Percentiles rank a stretch among this genome's conserved stretches.
Conservation (phyloP, 2,888 invertebrate genomes). For the Euclidia mi region DNA sequence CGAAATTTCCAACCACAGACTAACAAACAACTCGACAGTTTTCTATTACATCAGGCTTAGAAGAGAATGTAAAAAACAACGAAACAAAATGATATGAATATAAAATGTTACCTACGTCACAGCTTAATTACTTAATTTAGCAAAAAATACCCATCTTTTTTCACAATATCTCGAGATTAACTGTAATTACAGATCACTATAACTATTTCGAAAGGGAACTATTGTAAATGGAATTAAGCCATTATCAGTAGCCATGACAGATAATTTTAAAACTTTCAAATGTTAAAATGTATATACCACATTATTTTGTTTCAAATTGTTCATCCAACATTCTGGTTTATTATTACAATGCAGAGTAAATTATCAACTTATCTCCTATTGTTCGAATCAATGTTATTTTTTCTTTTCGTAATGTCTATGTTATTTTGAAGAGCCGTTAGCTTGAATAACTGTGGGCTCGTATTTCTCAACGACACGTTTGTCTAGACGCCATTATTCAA, state of each 20-base stretch:
- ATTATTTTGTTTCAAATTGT: constrained; percentile 3
- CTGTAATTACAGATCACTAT: no score
- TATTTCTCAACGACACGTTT: constrained; percentile 11
- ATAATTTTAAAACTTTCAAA: constrained; percentile 3
- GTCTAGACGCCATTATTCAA: constrained; percentile 30
- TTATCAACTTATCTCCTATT: constrained; percentile 20
- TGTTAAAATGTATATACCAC: background rate
- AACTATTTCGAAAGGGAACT: background rate
- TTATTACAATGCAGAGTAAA: constrained; percentile 1
- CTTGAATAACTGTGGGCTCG: constrained; percentile 19
- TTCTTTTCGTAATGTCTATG: constrained; percentile 16
- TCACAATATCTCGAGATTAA: no score
- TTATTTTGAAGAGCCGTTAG: constrained; percentile 20
- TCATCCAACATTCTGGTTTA: constrained; percentile 5
- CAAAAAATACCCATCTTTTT: no score
- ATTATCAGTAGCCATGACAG: constrained; percentile 1
- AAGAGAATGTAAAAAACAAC: no score
- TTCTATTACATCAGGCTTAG: no score
- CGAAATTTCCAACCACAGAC: no score
- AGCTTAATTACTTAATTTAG: no score
- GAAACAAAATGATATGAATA: no score
- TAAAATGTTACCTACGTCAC: no score
- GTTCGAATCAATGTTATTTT: constrained; percentile 18
- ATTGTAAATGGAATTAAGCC: constrained; percentile 1
- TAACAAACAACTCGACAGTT: no score